These are phyloP conservation scores for Ovibos moschatus DNA, from an alignment of 2,113 vertebrate species.

Conservation along the genomic window DNA sequence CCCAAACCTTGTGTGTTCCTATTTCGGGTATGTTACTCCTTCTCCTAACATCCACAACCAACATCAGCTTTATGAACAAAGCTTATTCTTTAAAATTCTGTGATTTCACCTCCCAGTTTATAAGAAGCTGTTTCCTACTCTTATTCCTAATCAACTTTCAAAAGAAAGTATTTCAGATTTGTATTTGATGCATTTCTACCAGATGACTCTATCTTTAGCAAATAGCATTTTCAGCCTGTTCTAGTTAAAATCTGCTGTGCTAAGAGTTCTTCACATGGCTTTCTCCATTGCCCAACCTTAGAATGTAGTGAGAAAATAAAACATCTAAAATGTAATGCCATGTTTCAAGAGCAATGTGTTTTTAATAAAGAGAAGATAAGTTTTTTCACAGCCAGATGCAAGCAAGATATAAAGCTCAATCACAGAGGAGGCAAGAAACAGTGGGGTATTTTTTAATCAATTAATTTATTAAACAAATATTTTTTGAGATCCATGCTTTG, in stretches of 20 bases:
- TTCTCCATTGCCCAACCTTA: not conserved
- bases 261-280: not conserved
- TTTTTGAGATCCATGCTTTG: not conserved
- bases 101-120: not conserved
- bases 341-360: not conserved
- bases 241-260: too few relatives aligned
- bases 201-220: not conserved
- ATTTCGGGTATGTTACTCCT: not conserved
- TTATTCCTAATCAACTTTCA: not conserved
- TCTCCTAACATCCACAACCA: not conserved
- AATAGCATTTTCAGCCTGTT: not conserved
- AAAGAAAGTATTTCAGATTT: not conserved
- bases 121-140: not conserved
- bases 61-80: not conserved
- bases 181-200: not conserved
- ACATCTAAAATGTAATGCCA: not conserved
- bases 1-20: not conserved
- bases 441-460: not conserved
- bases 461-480: not conserved
- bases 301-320: not conserved
- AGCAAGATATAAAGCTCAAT: not conserved
- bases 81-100: not conserved
- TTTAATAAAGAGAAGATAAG: not conserved
- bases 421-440: not conserved
- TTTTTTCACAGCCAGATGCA: not conserved